Evolutionary conservation across 2,113 vertebrate genomes (phyloP), one percentile per base, ranked within the genome.

Genomic region (Neofelis nebulosa): DNA sequence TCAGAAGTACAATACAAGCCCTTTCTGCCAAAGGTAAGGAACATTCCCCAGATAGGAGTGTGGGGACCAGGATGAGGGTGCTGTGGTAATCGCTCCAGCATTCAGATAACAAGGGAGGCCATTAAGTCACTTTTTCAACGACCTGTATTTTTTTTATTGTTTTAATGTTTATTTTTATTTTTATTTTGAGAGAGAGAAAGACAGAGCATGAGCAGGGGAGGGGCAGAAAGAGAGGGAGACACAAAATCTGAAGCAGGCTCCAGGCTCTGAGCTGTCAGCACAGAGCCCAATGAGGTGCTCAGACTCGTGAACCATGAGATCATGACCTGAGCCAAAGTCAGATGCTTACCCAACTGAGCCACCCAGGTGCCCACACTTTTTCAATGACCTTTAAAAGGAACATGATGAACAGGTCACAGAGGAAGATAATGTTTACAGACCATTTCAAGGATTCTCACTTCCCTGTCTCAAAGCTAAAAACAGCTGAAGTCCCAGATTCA

Each of bases 61-160:
- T 66, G 11, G n/a, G 29, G 2, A 5, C 10, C 11, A 0, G 23
- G 12, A 7, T 14, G 23, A 16, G 33, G 23, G 6, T 27, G 1
- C 25, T 4, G 36, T 45, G 19, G 4, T n/a, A 38, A 63, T 27
- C 23, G 23, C 11, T 45, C 50, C 48, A 50, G 31, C 19, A 27
- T 71, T 63, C 55, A 85, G 52, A 68, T 10, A 95, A 38, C 55
- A 23, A 82, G 5, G 8, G 31, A 15, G n/a, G 50, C 12, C 52
- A 38, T 10, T 18, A 79, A 48, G 52, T 23, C 45, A 82, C 69
- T 27, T 79, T 63, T 63, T 85, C 29, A 76, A 2, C 63, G 31
- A 74, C 10, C n/a, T 52, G 45, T 45, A 45, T 57, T 57, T 23
- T 19, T 55, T 55, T 55, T 45, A 45, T 45, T 45, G 8, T 45